A percentile compares a stretch with the other conserved stretches of the same genome.
These are phyloP conservation scores for Nycticryphes semicollaris DNA, from an alignment of 2,113 vertebrate genomes.

Conservation along the genomic window DNA sequence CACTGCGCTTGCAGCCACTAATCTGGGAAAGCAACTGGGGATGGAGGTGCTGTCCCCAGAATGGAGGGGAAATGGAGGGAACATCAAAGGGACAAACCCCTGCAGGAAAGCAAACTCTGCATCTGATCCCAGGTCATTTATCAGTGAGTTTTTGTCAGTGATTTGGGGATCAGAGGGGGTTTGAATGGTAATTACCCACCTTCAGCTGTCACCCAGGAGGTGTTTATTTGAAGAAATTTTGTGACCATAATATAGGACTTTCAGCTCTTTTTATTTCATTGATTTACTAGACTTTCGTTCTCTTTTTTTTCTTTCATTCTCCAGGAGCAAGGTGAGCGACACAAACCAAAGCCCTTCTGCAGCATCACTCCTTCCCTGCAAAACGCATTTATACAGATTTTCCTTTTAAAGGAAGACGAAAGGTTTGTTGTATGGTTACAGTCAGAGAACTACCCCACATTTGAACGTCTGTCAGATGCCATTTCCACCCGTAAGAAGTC, in stretches of 20 bases:
- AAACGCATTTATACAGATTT: neutral
- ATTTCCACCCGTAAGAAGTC: neutral
- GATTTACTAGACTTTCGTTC: neutral
- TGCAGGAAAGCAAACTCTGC: neutral
- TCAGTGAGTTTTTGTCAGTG: neutral
- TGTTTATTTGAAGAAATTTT: neutral
- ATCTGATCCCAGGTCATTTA: neutral
- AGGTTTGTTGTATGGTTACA: neutral
- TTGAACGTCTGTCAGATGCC: neutral
- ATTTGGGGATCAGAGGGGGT: neutral
- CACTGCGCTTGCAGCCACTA: rapidly evolving
- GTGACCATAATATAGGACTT: neutral
- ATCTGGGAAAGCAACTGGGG: rapidly evolving
- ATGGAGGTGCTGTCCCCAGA: neutral
- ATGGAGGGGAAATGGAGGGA: neutral
- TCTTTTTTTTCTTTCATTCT: neutral
- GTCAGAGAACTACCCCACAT: neutral
- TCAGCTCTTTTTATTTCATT: slow-evolving; percentile 11
- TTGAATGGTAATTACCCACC: neutral
- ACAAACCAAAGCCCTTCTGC: neutral
- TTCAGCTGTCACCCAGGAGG: neutral
- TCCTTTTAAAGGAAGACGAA: neutral
- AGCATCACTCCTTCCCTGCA: neutral
- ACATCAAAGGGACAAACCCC: neutral
- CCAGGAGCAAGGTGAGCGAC: neutral